A percentile compares a stretch with the other conserved stretches of the same genome.
Evolutionary conservation across 2,888 invertebrate species (phyloP).

Genomic region (Campoplex capitator): DNA sequence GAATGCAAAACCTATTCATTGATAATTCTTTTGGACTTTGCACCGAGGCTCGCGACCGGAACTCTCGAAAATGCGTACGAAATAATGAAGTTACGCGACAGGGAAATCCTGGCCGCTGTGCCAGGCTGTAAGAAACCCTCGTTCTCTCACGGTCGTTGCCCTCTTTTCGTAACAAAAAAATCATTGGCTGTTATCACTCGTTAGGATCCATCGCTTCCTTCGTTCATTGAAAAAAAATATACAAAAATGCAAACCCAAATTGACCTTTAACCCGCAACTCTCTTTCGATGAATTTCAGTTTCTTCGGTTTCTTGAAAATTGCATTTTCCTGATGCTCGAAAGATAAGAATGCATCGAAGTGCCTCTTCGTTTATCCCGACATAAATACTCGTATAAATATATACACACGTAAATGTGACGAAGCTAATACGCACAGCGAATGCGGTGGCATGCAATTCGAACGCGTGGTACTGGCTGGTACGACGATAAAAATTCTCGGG

Average conservation of each 20-base stretch:
- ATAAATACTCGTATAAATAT: not conserved
- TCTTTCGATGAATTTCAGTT: not conserved
- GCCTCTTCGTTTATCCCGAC: not conserved
- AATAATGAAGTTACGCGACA: constrained; percentile 29
- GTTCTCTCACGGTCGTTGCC: constrained; percentile 61
- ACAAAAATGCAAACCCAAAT: too few species aligned
- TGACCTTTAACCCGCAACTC: not conserved
- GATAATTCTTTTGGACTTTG: constrained; percentile 66
- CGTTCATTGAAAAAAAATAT: not conserved
- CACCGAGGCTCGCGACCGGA: constrained; percentile 36
- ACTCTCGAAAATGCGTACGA: constrained; percentile 46
- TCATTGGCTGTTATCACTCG: not conserved
- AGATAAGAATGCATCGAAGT: not conserved
- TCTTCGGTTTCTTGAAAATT: not conserved
- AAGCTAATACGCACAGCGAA: constrained; percentile 17
- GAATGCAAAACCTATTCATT: constrained; percentile 66
- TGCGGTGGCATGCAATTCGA: constrained; percentile 45
- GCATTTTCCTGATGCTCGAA: not conserved
- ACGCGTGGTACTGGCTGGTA: constrained; percentile 49
- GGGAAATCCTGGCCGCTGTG: constrained; percentile 22
- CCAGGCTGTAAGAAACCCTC: not conserved
- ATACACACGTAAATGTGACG: not conserved
- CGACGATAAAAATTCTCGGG: constrained; percentile 50
- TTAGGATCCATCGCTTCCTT: not conserved
- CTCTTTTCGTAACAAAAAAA: constrained; percentile 47